These are phyloP conservation scores for Polyommatus icarus DNA, from an alignment of 2,888 invertebrate species.

Conservation along the genomic window DNA sequence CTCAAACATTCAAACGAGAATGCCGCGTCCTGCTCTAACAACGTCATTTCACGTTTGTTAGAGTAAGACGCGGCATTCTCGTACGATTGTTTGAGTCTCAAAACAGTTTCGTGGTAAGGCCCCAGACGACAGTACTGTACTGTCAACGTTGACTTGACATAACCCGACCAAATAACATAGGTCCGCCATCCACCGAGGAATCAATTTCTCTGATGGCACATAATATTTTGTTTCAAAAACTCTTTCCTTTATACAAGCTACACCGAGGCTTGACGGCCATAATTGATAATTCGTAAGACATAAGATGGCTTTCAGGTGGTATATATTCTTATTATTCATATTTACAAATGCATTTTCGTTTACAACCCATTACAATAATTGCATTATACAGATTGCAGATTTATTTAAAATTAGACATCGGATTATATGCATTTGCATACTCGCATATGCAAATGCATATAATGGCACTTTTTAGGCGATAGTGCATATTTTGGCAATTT, in stretches of 20 bases:
- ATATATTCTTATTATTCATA: neutral
- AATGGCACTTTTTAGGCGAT: too few species aligned
- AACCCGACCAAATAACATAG: neutral
- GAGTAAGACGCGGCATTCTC: too few species aligned
- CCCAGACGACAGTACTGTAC: neutral
- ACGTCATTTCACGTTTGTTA: too few species aligned
- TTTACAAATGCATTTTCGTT: slow-evolving; percentile 2
- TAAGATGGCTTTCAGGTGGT: neutral
- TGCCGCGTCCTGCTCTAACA: too few species aligned
- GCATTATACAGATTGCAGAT: neutral
- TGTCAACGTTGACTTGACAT: too few species aligned
- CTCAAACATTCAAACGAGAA: too few species aligned
- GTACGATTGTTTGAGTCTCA: too few species aligned
- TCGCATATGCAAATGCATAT: too few species aligned
- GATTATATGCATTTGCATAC: too few species aligned
- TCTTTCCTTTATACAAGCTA: slow-evolving; percentile 8
- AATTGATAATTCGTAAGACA: neutral
- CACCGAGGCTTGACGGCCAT: neutral
- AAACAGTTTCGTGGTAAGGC: too few species aligned
- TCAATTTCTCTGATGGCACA: neutral
- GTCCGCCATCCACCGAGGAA: neutral
- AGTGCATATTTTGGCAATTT: too few species aligned
- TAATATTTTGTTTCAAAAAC: neutral
- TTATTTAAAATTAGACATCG: neutral
- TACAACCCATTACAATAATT: neutral